phyloP scores from a whole-genome alignment of 2,888 invertebrate genomes.

The Rosalia funebris region DNA sequence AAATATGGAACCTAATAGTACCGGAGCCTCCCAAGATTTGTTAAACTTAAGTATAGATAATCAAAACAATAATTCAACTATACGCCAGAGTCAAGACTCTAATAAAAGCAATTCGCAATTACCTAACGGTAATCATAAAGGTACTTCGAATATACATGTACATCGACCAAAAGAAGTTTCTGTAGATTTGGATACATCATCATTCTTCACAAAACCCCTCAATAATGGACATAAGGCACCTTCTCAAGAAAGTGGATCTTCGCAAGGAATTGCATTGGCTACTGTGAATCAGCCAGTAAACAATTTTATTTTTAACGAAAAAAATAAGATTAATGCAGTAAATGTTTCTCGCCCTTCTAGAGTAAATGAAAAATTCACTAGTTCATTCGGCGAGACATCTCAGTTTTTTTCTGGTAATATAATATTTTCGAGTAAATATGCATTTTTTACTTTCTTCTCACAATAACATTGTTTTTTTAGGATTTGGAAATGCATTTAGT shows the following conservation, averaged over 20 bases:
- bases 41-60: slow-evolving; percentile 1
- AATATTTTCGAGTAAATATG: slow-evolving; percentile 5
- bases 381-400: background rate
- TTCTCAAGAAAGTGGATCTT: no score
- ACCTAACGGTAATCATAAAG: background rate
- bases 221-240: no score
- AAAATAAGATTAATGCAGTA: background rate
- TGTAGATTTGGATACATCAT: no score
- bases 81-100: no score
- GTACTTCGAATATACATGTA: no score
- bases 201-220: no score
- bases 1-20: no score
- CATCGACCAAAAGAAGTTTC: no score
- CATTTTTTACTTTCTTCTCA: background rate
- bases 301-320: background rate
- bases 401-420: background rate
- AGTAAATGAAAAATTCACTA: background rate
- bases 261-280: no score
- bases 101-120: no score
- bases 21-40: slow-evolving; percentile 1
- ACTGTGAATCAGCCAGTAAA: no score
- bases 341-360: background rate
- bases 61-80: no score
- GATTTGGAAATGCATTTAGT: background rate
- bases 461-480: background rate